Base-by-base conservation (phyloP, 2,888 invertebrate genomes). In the Hedya salicella region DNA sequence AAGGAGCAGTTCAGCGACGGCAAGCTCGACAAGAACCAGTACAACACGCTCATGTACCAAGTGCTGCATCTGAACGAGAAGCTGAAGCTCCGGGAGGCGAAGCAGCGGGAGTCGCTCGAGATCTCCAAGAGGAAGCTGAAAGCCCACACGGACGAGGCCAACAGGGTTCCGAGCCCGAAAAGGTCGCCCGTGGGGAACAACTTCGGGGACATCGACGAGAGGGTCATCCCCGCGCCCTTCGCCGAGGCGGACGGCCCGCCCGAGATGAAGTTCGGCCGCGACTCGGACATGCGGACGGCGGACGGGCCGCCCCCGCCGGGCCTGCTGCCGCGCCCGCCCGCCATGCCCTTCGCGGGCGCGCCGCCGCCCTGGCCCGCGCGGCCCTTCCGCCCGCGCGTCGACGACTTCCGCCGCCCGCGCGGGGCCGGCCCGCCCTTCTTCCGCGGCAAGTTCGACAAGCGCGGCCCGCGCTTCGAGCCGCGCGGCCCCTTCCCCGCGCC, bases 41-140 rank as follows among this genome's bases (percentile, higher is more conserved):
- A 96, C 80, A 95, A 95, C 73, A 94, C 95, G 9, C 88, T 97
- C 16, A 94, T 97, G 82, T 95, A 95, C 80, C 96, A 96, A 82
- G 95, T 97, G 1, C 89, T 96, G 69, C 95, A 95, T 73, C 94
- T 97, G 72, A 96, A 96, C 73, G 97, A 97, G 80, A 95, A 94
- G 60, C 92, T 93, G 48, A 97, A 97, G 81, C 85, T 96, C 3
- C 95, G 95, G 67, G 96, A 96, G 66, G 96, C 96, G 0, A 95
- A 96, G 73, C 93, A 95, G 53, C 94, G 95, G 40, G 96, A 96
- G 67, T 94, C 94, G 0, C 71, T 93, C 19, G 95, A 95, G 77
- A 91, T 93, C 48, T 93, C 93, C 0, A 89, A 92, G 69, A 80
- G 87, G 25, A 90, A 87, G 71, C 80, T 92, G 0, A 86, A 89